Conservation (phyloP, 2,888 invertebrate genomes). For the Dorcus parallelipipedus region DNA sequence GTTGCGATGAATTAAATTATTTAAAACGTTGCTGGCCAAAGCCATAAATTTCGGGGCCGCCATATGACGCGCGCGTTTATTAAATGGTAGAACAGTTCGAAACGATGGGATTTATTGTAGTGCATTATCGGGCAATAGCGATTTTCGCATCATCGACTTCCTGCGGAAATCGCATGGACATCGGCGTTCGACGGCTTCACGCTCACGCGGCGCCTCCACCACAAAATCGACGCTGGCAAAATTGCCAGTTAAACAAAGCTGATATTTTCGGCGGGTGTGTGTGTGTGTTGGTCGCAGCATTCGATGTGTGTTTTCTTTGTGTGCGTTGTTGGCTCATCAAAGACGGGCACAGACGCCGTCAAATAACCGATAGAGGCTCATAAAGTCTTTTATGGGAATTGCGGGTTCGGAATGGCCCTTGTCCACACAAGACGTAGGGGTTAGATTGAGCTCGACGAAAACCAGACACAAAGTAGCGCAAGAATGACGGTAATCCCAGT, state of each 20-base stretch:
- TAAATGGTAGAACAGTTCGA: conserved; percentile 2
- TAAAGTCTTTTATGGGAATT: conserved; percentile 33
- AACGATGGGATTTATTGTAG: conserved; percentile 1
- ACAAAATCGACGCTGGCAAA: no score
- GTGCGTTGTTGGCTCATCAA: neutral
- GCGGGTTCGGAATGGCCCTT: conserved; percentile 9
- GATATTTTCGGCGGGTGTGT: no score
- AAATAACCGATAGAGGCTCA: conserved; percentile 36
- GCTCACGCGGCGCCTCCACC: no score
- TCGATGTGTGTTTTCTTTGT: neutral
- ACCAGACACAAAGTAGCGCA: conserved; percentile 6
- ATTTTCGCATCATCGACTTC: conserved; percentile 1
- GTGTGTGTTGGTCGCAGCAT: neutral
- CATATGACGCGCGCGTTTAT: neutral
- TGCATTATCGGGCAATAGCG: neutral
- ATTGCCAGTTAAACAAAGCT: no score
- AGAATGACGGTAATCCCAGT: conserved; percentile 19
- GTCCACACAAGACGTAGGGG: conserved; percentile 1
- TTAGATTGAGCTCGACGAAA: conserved; percentile 1
- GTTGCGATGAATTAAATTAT: neutral
- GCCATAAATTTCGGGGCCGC: neutral
- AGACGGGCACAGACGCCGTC: conserved; percentile 11
- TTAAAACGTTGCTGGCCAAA: neutral
- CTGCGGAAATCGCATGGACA: neutral
- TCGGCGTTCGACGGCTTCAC: neutral